These are phyloP conservation scores for Tretioscincus oriximinensis DNA, from an alignment of 2,113 vertebrate genomes.

Conservation along the genomic window DNA sequence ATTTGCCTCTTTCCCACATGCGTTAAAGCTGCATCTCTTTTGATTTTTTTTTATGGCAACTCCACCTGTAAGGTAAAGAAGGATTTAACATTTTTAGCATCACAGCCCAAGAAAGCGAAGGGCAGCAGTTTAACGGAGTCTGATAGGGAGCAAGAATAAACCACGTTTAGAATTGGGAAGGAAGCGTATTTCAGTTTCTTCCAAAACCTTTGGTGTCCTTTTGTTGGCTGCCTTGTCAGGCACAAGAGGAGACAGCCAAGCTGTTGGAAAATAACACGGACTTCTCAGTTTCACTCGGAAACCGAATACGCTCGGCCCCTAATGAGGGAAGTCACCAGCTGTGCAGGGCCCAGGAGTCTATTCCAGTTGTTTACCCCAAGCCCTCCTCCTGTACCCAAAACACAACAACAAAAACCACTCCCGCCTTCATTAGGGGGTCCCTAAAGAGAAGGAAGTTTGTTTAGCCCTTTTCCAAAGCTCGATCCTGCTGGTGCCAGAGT, in stretches of 20 bases:
- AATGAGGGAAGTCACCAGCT: slow-evolving; percentile 49
- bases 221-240: neutral
- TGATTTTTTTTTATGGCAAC: too few species aligned
- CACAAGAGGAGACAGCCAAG: neutral
- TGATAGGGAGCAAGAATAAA: too few species aligned
- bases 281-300: slow-evolving; percentile 28
- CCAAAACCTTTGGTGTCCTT: neutral
- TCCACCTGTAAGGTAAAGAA: too few species aligned
- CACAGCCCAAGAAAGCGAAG: too few species aligned
- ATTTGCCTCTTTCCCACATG: too few species aligned
- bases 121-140: too few species aligned
- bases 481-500: slow-evolving; percentile 70
- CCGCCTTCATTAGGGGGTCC: slow-evolving; percentile 62
- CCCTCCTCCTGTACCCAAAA: slow-evolving; percentile 35
- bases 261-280: neutral
- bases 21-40: too few species aligned
- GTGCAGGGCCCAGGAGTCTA: slow-evolving; percentile 24
- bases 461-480: slow-evolving; percentile 69
- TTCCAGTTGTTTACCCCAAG: slow-evolving; percentile 52
- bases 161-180: too few species aligned
- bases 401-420: slow-evolving; percentile 18
- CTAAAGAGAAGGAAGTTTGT: slow-evolving; percentile 68
- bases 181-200: neutral
- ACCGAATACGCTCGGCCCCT: neutral
- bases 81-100: too few species aligned